Evolutionary conservation across 2,113 vertebrate genomes (phyloP), one percentile per base, ranked within the genome.

Genomic region (Lasiurus cinereus): DNA sequence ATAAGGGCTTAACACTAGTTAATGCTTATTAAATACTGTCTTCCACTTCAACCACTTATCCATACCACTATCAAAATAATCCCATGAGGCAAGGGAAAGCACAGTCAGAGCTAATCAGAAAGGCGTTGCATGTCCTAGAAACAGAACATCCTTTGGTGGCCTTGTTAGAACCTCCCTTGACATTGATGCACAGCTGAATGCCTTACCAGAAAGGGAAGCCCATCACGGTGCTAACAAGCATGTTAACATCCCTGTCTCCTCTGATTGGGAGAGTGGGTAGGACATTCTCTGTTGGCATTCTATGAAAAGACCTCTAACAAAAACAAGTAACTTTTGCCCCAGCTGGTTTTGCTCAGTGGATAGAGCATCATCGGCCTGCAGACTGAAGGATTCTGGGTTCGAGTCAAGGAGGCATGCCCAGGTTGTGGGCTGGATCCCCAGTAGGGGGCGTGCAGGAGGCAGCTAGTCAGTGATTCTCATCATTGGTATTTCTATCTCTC

Each of bases 321-420:
- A 93, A 94, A 91, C 2, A 90, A 96, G 29, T 33, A 88, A 83
- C 56, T 59, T 88, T 92, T 64, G 56, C 56, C 22, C 56, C 4
- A 62, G 22, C 24, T 8, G 22, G 59, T 62, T 24, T 62, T 9
- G 59, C 59, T 62, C 59, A 62, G 22, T 27, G 24, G 59, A 62
- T 62, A 62, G 59, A 62, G 24, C 10, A 1, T 62, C 4, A 3
- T 62, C 10, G 8, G 59, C 59, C 59, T 62, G 24, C 10, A 27
- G 22, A 62, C 59, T 62, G 24, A 62, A 62, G 24, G 59, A 10
- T 62, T 22, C 22, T 11, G 59, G 22, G 59, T 62, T 62, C 9
- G 1, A 1, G 56, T 62, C 59, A 62, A 62, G 10, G 59, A 11
- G 0, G 54, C 21, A 59, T 24, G 22, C 56, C 22, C 22, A 11